These are phyloP conservation scores for Chaetorhynchus papuensis DNA, from an alignment of 2,113 vertebrate species.

Conservation along the genomic window DNA sequence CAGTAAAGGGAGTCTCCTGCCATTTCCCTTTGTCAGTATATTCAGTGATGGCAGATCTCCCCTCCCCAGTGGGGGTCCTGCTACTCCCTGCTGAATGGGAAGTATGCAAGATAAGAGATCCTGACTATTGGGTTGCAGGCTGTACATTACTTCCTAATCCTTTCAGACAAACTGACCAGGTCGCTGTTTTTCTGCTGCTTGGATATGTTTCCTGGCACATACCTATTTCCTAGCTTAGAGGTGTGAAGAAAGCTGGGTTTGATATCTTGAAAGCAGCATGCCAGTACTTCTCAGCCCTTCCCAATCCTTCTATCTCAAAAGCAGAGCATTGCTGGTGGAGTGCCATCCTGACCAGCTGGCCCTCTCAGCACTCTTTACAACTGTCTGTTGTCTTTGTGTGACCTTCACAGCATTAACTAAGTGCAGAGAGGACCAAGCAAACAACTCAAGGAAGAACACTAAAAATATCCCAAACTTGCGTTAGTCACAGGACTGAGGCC, in stretches of 20 bases:
- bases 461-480: slow-evolving; percentile 4
- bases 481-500: neutral
- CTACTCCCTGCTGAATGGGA: neutral
- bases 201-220: neutral
- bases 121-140: neutral
- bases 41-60: neutral
- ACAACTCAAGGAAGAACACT: slow-evolving; percentile 32
- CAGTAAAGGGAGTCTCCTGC: neutral
- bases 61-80: neutral
- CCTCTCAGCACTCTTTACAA: slow-evolving; percentile 14
- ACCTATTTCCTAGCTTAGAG: neutral
- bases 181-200: neutral
- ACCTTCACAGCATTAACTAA: slow-evolving; percentile 17
- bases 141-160: neutral
- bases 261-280: slow-evolving; percentile 16
- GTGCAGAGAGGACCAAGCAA: neutral
- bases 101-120: neutral
- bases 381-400: neutral
- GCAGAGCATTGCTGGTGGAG: neutral
- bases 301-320: neutral
- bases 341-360: slow-evolving; percentile 27
- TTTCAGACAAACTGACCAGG: neutral
- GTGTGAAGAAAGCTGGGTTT: slow-evolving; percentile 27
- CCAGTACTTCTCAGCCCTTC: slow-evolving; percentile 10
- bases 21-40: neutral